Base-by-base conservation (phyloP, 2,797 vertebrate species). In the Acanthis flammea region DNA sequence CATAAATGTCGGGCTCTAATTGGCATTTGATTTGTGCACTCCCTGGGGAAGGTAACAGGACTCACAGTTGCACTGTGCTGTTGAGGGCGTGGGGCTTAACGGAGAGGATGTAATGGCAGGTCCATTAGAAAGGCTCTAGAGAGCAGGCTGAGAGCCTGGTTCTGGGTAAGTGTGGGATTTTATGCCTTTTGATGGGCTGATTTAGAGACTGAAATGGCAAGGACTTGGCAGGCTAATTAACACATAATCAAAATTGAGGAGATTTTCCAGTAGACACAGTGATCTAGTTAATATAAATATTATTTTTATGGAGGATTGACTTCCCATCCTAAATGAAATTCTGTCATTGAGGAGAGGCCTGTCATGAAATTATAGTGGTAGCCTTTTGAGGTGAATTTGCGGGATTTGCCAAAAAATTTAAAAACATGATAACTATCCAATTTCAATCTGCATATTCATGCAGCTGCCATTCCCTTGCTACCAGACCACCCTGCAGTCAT, bases 171-270 rank as follows among this genome's bases (percentile, higher is more conserved):
- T 94, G 79, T 92, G 86, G 87, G 72, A 45, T 54, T 94, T 90
- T 92, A 86, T 88, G 90, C 90, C 79, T 95, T 92, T 87, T 92
- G 80, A 76, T 0, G 1, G 77, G 61, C 94, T 97, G 95, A 91
- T 95, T 96, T 92, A 97, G 72, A 94, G 77, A 78, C 81, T 88
- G 91, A 96, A 90, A 80, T 93, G 92, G 88, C 82, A 73, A 86
- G 92, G 81, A 93, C 80, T 95, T 91, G 92, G 71, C 89, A 96
- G 91, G 55, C 89, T 95, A 93, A 95, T 95, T 97, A 94, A 95
- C 94, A 96, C 91, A 91, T 96, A 96, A 97, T 96, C 91, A 90
- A 93, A 96, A 94, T 88, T 97, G 95, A 92, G 65, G 89, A 94
- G 83, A 90, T 94, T 93, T 94, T 88, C 79, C 67, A 94, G 83